These are phyloP conservation scores for Zeus faber DNA, from an alignment of 2,113 vertebrate species.

Conservation along the genomic window DNA sequence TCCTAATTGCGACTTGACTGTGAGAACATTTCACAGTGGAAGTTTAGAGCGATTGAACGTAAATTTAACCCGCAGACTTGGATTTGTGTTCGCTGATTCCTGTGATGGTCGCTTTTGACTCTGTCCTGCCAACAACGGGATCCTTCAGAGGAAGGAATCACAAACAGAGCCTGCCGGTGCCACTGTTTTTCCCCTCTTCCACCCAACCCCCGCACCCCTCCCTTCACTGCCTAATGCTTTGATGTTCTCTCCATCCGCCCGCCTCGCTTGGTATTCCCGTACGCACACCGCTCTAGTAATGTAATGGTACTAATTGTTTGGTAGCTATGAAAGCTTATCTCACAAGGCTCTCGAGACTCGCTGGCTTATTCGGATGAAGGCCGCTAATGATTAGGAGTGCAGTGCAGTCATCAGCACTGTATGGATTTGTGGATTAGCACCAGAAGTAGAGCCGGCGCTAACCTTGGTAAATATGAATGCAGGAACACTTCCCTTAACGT, in stretches of 20 bases:
- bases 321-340: constrained; percentile 37
- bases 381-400: constrained; percentile 23
- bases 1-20: no score
- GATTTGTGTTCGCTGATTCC: no score
- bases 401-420: constrained; percentile 12
- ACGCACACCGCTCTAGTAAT: constrained; percentile 29
- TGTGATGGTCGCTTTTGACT: no score
- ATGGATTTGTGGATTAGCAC: constrained; percentile 10
- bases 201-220: no score
- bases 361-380: constrained; percentile 23
- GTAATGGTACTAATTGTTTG: constrained; percentile 44
- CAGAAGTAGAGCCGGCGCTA: background rate
- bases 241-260: constrained; percentile 11
- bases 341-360: constrained; percentile 22
- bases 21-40: no score
- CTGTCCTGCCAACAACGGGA: no score
- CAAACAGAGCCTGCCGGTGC: no score
- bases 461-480: background rate
- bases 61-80: no score
- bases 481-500: no score
- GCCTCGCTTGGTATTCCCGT: constrained; percentile 7
- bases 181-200: no score
- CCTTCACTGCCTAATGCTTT: background rate
- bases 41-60: no score
- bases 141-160: no score